Conservation (phyloP, 1,140 invertebrate species). For the Drosophila cardini region DNA sequence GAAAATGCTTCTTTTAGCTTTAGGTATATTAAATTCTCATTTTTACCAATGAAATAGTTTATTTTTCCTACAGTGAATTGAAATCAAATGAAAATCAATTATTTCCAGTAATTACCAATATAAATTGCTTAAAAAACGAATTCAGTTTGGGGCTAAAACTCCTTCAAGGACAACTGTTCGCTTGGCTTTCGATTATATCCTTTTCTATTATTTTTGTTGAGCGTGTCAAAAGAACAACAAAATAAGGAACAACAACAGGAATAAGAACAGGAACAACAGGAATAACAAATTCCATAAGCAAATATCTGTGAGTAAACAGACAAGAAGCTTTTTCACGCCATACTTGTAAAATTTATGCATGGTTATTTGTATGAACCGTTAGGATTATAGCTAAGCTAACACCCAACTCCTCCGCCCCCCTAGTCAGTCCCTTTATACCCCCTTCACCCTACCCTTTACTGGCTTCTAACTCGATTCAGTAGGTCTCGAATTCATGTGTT, state of each 20-base stretch:
- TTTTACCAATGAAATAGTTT: too few relatives aligned
- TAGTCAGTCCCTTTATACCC: not conserved
- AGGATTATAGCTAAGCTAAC: constrained; percentile 60
- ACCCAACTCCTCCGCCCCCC: not conserved
- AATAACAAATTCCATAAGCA: constrained; percentile 37
- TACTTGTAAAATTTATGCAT: constrained; percentile 70
- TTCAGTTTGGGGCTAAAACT: not conserved
- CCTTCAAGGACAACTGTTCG: constrained; percentile 1
- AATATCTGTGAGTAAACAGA: constrained; percentile 65
- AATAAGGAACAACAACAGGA: too few relatives aligned
- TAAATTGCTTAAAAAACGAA: constrained; percentile 14
- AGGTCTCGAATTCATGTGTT: constrained; percentile 4
- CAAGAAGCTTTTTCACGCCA: constrained; percentile 56
- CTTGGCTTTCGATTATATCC: constrained; percentile 8
- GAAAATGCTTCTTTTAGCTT: too few relatives aligned
- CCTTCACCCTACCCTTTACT: not conserved
- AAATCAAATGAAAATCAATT: constrained; percentile 4
- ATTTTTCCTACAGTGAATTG: too few relatives aligned
- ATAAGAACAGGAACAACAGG: too few relatives aligned
- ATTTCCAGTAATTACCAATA: constrained; percentile 5
- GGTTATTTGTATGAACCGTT: constrained; percentile 61
- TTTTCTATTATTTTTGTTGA: constrained; percentile 12
- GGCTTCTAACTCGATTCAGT: not conserved
- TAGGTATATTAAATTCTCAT: too few relatives aligned
- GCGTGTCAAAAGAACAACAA: constrained; percentile 27